phyloP scores from a whole-genome alignment of 2,888 invertebrate species.

The Chesias legatella region DNA sequence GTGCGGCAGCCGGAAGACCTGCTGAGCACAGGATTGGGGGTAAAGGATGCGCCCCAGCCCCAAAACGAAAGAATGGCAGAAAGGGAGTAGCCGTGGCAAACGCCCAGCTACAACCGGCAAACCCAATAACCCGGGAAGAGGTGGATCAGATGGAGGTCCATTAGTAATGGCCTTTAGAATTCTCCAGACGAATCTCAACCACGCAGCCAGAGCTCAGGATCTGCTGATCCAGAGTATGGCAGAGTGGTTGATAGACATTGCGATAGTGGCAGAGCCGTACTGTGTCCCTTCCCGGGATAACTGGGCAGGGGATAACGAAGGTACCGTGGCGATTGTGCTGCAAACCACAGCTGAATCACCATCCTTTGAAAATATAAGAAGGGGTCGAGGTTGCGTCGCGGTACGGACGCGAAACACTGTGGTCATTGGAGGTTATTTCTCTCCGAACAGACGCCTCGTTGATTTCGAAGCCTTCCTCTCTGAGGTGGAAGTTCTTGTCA shows the following conservation, averaged over 20 bases:
- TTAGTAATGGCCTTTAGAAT: not conserved
- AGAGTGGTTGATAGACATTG: constrained; percentile 20
- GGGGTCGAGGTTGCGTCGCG: too few species aligned
- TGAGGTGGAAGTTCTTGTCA: too few species aligned
- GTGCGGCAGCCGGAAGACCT: not conserved
- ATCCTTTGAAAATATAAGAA: too few species aligned
- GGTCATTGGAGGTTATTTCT: too few species aligned
- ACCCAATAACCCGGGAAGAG: not conserved
- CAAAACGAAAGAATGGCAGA: not conserved
- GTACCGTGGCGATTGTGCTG: too few species aligned
- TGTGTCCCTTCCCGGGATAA: constrained; percentile 7
- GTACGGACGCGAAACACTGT: too few species aligned
- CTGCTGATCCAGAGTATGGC: constrained; percentile 18
- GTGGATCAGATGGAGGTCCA: not conserved
- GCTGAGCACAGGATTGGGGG: constrained; percentile 1
- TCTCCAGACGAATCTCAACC: constrained; percentile 24
- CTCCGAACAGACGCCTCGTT: too few species aligned
- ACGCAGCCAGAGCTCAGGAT: constrained; percentile 22
- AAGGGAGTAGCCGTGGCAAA: not conserved
- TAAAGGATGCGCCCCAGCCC: not conserved
- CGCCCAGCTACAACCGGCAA: not conserved
- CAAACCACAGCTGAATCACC: too few species aligned
- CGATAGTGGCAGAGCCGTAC: constrained; percentile 26
- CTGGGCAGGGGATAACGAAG: too few species aligned
- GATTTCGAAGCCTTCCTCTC: too few species aligned